A percentile compares a stretch with the other conserved stretches of the same genome.
phyloP scores from a whole-genome alignment of 2,797 vertebrate genomes.

The Etheostoma nigrum region DNA sequence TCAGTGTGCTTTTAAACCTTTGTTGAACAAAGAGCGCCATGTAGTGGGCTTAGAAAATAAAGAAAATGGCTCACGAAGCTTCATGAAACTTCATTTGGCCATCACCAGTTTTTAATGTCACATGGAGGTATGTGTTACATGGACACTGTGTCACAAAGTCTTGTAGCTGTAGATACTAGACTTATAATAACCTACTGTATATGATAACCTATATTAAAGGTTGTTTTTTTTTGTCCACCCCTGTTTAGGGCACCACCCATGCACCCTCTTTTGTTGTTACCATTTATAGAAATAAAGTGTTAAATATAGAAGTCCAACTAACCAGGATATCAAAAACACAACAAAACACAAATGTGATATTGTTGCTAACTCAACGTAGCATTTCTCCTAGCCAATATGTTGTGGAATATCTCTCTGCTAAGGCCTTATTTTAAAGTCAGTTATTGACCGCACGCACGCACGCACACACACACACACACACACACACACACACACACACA shows the following conservation, averaged over 20 bases:
- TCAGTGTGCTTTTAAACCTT: too few species aligned
- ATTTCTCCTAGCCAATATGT: conserved; percentile 2
- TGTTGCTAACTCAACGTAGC: neutral
- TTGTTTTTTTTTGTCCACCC: neutral
- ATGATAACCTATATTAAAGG: too few species aligned
- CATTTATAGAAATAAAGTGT: neutral
- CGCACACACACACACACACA: conserved; percentile 14
- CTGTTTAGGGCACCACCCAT: neutral
- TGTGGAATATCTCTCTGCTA: conserved; percentile 6
- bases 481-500: conserved; percentile 25
- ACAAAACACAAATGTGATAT: neutral
- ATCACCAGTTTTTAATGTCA: too few species aligned
- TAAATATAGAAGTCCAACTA: neutral
- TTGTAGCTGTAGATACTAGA: too few species aligned
- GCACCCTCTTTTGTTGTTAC: neutral
- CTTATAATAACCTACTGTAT: too few species aligned
- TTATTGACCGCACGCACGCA: neutral
- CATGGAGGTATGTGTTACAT: too few species aligned
- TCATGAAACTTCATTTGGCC: too few species aligned
- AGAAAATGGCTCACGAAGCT: too few species aligned
- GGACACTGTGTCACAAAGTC: too few species aligned
- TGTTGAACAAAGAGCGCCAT: too few species aligned
- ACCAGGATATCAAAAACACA: neutral
- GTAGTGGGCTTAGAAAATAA: too few species aligned
- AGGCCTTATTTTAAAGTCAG: conserved; percentile 34